Conservation (phyloP, 2,888 invertebrate genomes). For the Drosophila phalerata region DNA sequence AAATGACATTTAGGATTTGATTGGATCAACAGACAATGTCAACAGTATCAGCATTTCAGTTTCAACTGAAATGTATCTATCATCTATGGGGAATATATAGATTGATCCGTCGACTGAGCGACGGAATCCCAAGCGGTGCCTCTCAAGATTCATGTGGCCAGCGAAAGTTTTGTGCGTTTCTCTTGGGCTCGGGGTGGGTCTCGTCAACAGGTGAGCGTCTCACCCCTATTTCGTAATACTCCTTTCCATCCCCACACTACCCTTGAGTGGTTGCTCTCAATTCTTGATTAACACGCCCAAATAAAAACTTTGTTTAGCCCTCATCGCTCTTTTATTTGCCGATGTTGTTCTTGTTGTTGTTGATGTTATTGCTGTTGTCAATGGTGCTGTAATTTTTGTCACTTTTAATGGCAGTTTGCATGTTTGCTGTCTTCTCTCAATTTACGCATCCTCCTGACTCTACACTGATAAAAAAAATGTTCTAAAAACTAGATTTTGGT, state of each 20-base stretch:
- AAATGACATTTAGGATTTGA: constrained; percentile 3
- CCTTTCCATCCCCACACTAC: no score
- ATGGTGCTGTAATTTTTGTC: constrained; percentile 65
- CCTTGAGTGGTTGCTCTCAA: constrained; percentile 22
- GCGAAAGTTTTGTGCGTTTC: constrained; percentile 3
- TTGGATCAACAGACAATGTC: constrained; percentile 1
- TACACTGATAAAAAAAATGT: no score
- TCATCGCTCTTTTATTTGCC: constrained; percentile 32
- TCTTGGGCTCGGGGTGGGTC: not conserved
- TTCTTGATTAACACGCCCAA: constrained; percentile 60
- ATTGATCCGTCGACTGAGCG: not conserved
- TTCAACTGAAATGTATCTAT: not conserved
- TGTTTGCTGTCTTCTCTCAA: constrained; percentile 37
- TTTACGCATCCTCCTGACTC: not conserved
- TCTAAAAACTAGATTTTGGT: no score
- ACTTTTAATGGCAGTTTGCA: constrained; percentile 77
- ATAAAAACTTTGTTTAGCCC: constrained; percentile 46
- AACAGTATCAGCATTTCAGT: not conserved
- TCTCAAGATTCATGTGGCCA: not conserved
- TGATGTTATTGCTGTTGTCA: constrained; percentile 28
- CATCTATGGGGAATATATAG: constrained; percentile 3
- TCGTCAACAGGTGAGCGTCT: constrained; percentile 16
- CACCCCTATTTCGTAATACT: not conserved
- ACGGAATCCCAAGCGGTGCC: not conserved
- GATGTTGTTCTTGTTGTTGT: not conserved